Evolutionary conservation across 2,888 invertebrate species (phyloP), one percentile per base, ranked within the genome.

Genomic region (Tetheella fluctuosa): DNA sequence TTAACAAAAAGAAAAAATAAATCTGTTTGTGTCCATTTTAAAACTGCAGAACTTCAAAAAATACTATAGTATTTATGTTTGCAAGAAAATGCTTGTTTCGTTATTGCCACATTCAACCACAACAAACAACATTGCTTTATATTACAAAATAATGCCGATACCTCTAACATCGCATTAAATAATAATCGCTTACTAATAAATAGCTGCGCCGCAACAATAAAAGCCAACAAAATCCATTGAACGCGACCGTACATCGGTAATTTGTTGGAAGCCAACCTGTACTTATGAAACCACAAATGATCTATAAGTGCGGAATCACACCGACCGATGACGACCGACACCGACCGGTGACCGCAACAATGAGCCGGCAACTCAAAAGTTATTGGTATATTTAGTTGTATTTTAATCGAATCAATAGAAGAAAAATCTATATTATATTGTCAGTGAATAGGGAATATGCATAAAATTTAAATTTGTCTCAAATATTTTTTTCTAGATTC

Each of bases 281-380:
- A 48, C 48, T 48, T 48, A 48, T 7, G 48, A 20, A 20, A 48
- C 48, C 48, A 48, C 48, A 48, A 48, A 48, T 10, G 48, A 48
- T 48, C 48, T 48, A 48, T 48, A 48, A 48, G 20, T 48, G 48
- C 48, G 48, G 17, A 20, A 48, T 20, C 48, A 7, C 20, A 48
- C 20, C 20, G 17, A 20, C 48, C 20, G 20, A 48, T 10, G 7
- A 5, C 20, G 48, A 48, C 48, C 20, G 20, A 5, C n/a, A n/a
- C 0, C 39, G n/a, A 39, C 39, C 39, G 39, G n/a, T 17, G 42
- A 42, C 42, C 48, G 20, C 48, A 48, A 48, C 48, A 48, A 48
- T 48, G 20, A 20, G 10, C 2, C 15, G 39, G 15, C 2, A 15
- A 3, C n/a, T 15, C 12, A 10, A 34, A 8, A 37, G 15, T 37